phyloP scores from a whole-genome alignment of 2,113 vertebrate genomes.

The Oncorhynchus masou region DNA sequence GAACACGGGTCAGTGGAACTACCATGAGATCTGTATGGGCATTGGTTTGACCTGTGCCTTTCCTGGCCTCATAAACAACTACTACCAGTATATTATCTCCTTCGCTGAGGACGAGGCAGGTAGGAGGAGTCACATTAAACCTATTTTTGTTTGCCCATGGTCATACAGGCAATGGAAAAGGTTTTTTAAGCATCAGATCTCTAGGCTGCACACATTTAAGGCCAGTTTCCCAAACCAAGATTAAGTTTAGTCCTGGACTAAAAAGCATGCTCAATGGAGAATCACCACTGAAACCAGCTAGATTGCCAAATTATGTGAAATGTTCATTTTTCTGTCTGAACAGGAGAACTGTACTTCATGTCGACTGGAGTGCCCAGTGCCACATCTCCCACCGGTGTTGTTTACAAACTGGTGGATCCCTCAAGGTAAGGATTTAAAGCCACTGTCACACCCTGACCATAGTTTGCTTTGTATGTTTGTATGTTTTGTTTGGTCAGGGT shows the following conservation, averaged over 20 bases:
- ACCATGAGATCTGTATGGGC: conserved; percentile 94
- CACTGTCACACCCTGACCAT: no score
- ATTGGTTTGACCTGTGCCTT: conserved; percentile 85
- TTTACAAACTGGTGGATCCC: conserved; percentile 93
- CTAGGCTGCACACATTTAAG: no score
- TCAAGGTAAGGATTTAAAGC: conserved; percentile 79
- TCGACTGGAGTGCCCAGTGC: conserved; percentile 87
- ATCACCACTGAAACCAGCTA: no score
- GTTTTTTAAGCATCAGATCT: no score
- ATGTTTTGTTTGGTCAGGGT: no score
- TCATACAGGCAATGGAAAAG: neutral
- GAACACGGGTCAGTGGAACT: conserved; percentile 77
- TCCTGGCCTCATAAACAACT: conserved; percentile 92
- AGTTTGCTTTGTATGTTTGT: no score
- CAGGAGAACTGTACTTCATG: conserved; percentile 95
- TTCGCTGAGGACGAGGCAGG: conserved; percentile 96
- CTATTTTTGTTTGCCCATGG: neutral
- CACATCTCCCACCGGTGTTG: conserved; percentile 78
- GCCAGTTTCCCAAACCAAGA: no score
- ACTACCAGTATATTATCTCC: conserved; percentile 91
- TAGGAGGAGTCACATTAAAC: conserved; percentile 52
- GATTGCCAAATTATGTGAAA: neutral
- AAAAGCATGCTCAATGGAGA: no score
- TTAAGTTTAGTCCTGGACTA: no score
- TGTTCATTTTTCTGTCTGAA: conserved; percentile 10